Percentiles rank a stretch among this genome's conserved stretches.
phyloP scores from a whole-genome alignment of 2,888 invertebrate genomes.

The Sepiola atlantica region DNA sequence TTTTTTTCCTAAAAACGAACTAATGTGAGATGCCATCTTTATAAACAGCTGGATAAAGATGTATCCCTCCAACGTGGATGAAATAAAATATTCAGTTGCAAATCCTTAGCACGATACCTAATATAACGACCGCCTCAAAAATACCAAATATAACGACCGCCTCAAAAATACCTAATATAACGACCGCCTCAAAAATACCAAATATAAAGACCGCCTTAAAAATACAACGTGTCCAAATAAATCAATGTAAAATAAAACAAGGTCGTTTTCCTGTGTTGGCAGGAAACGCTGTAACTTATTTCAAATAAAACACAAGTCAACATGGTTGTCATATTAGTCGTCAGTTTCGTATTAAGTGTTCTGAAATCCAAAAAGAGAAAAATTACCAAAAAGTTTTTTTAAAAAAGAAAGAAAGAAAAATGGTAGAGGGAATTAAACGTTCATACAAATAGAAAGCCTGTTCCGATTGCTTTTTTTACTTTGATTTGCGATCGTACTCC shows the following conservation, averaged over 20 bases:
- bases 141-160: too few relatives aligned
- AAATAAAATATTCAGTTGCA: too few relatives aligned
- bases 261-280: neutral
- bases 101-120: too few relatives aligned
- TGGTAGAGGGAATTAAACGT: neutral
- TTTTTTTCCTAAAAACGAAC: too few relatives aligned
- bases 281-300: neutral
- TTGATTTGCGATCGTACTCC: neutral
- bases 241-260: neutral
- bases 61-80: too few relatives aligned
- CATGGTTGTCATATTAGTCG: neutral
- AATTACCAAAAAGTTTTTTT: neutral
- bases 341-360: neutral
- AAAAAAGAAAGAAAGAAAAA: too few relatives aligned
- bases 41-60: too few relatives aligned
- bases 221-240: neutral
- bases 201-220: too few relatives aligned
- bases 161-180: too few relatives aligned
- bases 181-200: too few relatives aligned
- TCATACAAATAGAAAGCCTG: neutral
- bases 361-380: neutral
- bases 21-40: too few relatives aligned
- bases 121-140: too few relatives aligned
- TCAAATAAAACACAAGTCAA: neutral
- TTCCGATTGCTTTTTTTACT: neutral